Percentiles rank a stretch among this genome's conserved stretches.
These are phyloP conservation scores for Schlechtendalia chinensis DNA, from an alignment of 1,140 invertebrate species.

Conservation along the genomic window DNA sequence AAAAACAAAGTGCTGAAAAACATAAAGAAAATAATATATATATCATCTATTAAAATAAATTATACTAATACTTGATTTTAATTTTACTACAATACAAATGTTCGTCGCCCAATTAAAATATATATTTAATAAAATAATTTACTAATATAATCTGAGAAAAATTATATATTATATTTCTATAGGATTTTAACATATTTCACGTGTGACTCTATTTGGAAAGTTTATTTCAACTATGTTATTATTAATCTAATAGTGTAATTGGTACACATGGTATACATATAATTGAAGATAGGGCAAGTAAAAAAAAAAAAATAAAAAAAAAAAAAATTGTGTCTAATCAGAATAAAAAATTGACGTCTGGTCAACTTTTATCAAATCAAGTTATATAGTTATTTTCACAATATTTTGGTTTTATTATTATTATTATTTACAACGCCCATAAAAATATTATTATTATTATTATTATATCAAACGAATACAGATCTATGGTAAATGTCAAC, in stretches of 20 bases:
- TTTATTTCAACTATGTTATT: no score
- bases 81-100: background rate
- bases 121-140: background rate
- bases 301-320: no score
- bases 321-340: background rate
- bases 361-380: background rate
- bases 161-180: background rate
- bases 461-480: conserved; percentile 34
- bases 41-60: conserved; percentile 17
- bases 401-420: background rate
- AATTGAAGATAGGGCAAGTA: no score
- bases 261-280: no score
- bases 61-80: conserved; percentile 11
- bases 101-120: background rate
- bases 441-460: background rate
- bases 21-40: background rate
- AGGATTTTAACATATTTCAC: no score
- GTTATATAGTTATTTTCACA: background rate
- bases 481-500: conserved; percentile 36
- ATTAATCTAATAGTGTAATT: no score
- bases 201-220: no score
- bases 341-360: background rate
- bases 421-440: conserved; percentile 6
- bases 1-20: no score
- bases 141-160: background rate